phyloP scores from a whole-genome alignment of 2,113 vertebrate genomes.

The Pachycephala philippinensis region DNA sequence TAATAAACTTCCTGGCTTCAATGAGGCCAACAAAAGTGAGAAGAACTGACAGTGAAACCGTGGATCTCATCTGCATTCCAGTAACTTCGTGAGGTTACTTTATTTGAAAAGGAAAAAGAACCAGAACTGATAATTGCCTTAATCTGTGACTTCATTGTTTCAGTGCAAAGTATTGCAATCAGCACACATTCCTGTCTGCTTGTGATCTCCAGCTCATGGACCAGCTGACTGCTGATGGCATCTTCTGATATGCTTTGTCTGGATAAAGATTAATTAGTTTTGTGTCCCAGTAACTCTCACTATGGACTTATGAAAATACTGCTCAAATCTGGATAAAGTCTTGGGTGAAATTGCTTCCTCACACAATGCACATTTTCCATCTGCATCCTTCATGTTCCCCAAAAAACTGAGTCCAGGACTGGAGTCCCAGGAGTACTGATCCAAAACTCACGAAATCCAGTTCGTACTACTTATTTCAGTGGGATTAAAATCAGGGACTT shows the following conservation, averaged over 20 bases:
- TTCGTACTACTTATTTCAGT: not conserved
- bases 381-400: not conserved
- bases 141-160: not conserved
- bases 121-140: not conserved
- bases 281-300: not conserved
- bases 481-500: not conserved
- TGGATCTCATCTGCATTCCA: not conserved
- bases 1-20: not conserved
- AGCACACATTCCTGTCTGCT: not conserved
- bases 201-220: not conserved
- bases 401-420: not conserved
- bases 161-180: not conserved
- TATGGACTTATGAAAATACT: not conserved
- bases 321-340: not conserved
- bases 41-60: fast-evolving
- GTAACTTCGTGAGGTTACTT: not conserved
- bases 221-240: not conserved
- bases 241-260: not conserved
- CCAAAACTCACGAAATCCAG: not conserved
- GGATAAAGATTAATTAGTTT: not conserved
- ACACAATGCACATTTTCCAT: not conserved
- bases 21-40: not conserved
- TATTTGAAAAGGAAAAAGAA: not conserved
- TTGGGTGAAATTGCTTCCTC: not conserved
- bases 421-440: not conserved